Evolutionary conservation across 2,797 vertebrate genomes (phyloP).

Genomic region (Acanthornis magna): DNA sequence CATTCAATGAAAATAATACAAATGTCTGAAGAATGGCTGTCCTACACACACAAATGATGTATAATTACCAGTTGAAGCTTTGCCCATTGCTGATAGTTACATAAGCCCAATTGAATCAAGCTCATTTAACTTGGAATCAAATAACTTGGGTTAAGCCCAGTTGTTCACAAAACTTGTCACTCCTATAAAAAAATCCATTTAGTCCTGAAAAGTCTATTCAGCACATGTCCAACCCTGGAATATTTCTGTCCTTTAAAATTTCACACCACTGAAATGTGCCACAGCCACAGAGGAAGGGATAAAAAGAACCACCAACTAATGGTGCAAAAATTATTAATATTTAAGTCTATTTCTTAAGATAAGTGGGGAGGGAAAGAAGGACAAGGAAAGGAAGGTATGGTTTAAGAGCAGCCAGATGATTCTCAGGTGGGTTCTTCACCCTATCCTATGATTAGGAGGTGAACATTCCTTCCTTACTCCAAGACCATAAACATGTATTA

Average conservation of each 20-base stretch:
- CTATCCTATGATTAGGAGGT: neutral
- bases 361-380: neutral
- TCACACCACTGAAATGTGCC: neutral
- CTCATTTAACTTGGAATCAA: conserved; percentile 5
- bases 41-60: neutral
- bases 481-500: neutral
- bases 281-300: neutral
- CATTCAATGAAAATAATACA: neutral
- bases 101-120: neutral
- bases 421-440: neutral
- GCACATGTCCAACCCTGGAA: neutral
- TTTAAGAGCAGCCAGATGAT: neutral
- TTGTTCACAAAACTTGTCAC: neutral
- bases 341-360: neutral
- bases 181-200: neutral
- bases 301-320: neutral
- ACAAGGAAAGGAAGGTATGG: neutral
- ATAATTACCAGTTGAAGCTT: neutral
- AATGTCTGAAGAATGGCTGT: neutral
- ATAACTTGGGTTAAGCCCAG: neutral
- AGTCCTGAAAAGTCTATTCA: neutral
- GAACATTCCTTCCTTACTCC: neutral
- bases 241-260: neutral
- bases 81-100: neutral
- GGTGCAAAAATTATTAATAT: neutral